These are phyloP conservation scores for Gymnocypris eckloni DNA, from an alignment of 2,797 vertebrate genomes.

Conservation along the genomic window DNA sequence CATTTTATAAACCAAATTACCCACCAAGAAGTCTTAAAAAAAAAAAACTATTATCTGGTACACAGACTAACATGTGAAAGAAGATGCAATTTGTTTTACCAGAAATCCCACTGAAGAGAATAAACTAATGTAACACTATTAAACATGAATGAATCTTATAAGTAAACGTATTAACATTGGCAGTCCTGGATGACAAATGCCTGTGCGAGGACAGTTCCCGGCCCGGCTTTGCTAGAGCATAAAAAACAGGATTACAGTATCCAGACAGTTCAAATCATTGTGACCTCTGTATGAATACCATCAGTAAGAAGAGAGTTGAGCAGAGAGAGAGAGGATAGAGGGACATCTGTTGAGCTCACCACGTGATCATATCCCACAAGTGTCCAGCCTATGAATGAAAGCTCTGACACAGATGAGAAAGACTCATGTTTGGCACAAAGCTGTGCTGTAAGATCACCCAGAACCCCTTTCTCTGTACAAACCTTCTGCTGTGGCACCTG, in stretches of 20 bases:
- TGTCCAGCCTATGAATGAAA: slow-evolving; percentile 63
- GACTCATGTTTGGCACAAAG: slow-evolving; percentile 67
- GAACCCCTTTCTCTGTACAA: slow-evolving; percentile 68
- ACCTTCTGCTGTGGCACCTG: slow-evolving; percentile 69
- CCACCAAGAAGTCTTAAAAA: background rate
- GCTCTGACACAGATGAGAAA: slow-evolving; percentile 67
- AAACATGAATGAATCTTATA: slow-evolving; percentile 6
- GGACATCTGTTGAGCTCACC: slow-evolving; percentile 15
- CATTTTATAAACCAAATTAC: background rate
- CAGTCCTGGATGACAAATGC: slow-evolving; percentile 33
- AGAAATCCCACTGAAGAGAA: background rate
- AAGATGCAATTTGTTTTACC: background rate
- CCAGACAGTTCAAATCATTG: slow-evolving; percentile 53
- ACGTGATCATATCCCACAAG: slow-evolving; percentile 39
- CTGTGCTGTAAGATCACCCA: slow-evolving; percentile 68
- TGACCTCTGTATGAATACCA: slow-evolving; percentile 59
- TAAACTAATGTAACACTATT: background rate
- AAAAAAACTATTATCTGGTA: background rate
- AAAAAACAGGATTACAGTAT: slow-evolving; percentile 67
- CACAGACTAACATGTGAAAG: background rate
- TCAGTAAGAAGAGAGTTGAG: slow-evolving; percentile 41
- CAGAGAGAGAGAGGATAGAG: slow-evolving; percentile 49
- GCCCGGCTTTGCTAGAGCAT: slow-evolving; percentile 47
- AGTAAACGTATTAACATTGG: slow-evolving; percentile 38
- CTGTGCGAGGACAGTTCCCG: slow-evolving; percentile 54